Base-by-base conservation (phyloP, 2,113 vertebrate species). In the Datnioides undecimradiatus region DNA sequence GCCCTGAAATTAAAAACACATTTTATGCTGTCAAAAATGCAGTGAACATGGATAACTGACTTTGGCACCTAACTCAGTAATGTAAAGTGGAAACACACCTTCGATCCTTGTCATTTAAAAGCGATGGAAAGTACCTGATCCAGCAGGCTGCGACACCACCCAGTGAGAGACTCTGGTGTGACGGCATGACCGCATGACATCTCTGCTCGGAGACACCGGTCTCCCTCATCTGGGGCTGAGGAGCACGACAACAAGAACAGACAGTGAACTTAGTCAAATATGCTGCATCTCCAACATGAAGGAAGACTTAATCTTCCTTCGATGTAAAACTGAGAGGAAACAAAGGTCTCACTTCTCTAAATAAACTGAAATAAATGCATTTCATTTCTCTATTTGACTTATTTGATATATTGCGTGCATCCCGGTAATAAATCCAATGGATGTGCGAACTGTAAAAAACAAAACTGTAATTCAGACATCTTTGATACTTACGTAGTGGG, bases 141-240 rank as follows among this genome's bases (percentile, higher is more conserved):
- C 14, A 95, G 82, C 3, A 92, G 85, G 71, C 93, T 95, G 66
- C 92, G 91, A 27, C 94, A 95, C 91, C 91, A 95, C 0, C 16
- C 92, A 0, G 94, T 95, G 4, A 95, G 87, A n/a, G 92, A 93
- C 46, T 94, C 40, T 0, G 94, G 91, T 3, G 92, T 93, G 29
- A 95, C 94, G 0, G 92, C 94, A 11, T 95, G 94, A 1, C 94
- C 93, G 51, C 94, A 95, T 48, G 94, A 93, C 94, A 95, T 95
- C 81, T 94, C 57, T 16, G 92, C 90, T 12, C 93, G 49, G 23
- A 90, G 90, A 40, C 23, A 3, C 43, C 13, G 0, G 3, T 92
- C 93, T 60, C 90, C 93, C 17, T 93, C 93, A 0, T 94, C 94
- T 16, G 82, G 36, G 0, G 90, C 91, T 95, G 75, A 71, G 60